phyloP scores from a whole-genome alignment of 2,888 invertebrate species.

The Alcis repandata region DNA sequence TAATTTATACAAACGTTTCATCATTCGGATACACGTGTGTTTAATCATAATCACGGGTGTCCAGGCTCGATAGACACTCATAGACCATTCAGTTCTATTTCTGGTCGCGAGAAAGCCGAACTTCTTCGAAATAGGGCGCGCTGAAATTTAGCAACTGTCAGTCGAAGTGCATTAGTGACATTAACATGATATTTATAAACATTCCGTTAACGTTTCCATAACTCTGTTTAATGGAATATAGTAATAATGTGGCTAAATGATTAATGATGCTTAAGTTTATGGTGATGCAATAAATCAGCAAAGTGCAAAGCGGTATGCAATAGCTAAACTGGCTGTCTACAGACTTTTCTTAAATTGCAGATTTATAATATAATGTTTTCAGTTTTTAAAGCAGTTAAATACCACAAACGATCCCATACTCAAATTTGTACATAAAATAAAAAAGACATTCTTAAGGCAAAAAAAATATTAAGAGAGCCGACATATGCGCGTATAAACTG shows the following conservation, averaged over 20 bases:
- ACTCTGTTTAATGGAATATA: slow-evolving; percentile 38
- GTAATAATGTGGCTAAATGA: slow-evolving; percentile 1
- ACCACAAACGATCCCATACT: slow-evolving; percentile 11
- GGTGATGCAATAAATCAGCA: neutral
- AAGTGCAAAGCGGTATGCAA: neutral
- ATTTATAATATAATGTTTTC: slow-evolving; percentile 17
- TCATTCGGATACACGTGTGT: slow-evolving; percentile 46
- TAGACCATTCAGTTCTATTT: slow-evolving; percentile 58
- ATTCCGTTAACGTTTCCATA: slow-evolving; percentile 60
- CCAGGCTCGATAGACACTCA: slow-evolving; percentile 55
- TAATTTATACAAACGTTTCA: slow-evolving; percentile 44
- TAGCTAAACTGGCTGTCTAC: slow-evolving; percentile 17
- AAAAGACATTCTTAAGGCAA: slow-evolving; percentile 53
- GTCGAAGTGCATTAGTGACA: slow-evolving; percentile 55
- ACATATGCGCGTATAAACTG: slow-evolving; percentile 79
- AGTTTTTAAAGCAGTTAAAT: neutral
- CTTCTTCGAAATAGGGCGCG: slow-evolving; percentile 80
- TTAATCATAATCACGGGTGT: slow-evolving; percentile 54
- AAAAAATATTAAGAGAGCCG: slow-evolving; percentile 66
- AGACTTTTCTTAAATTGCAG: slow-evolving; percentile 27
- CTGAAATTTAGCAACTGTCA: slow-evolving; percentile 86
- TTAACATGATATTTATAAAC: slow-evolving; percentile 72
- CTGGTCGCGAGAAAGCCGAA: slow-evolving; percentile 70
- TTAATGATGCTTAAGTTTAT: slow-evolving; percentile 2
- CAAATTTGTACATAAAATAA: slow-evolving; percentile 47